Percentiles rank a stretch among this genome's conserved stretches.
Evolutionary conservation across 2,113 vertebrate species (phyloP).

Genomic region (Theropithecus gelada): DNA sequence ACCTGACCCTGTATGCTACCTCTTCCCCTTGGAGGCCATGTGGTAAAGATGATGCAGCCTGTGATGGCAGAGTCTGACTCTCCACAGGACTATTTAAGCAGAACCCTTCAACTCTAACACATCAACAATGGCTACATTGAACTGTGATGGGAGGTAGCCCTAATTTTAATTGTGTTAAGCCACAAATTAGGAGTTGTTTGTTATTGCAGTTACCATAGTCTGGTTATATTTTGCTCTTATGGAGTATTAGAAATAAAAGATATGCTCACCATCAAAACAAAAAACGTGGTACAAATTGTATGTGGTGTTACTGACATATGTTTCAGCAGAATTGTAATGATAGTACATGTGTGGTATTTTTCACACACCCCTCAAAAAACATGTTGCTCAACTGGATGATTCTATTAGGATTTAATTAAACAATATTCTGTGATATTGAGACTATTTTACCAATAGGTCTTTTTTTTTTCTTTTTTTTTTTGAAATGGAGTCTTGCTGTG

Average conservation of each 20-base stretch:
- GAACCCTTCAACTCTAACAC: background rate
- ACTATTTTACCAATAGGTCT: background rate
- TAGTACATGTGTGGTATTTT: background rate
- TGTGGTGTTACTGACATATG: too few species aligned
- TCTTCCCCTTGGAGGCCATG: background rate
- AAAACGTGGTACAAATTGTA: background rate
- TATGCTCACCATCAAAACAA: background rate
- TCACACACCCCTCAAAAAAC: background rate
- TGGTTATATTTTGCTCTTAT: background rate
- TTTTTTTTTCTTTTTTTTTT: background rate
- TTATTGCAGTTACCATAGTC: background rate
- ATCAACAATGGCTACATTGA: background rate
- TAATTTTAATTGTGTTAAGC: background rate
- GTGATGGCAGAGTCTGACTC: background rate
- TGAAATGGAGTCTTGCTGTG: too few species aligned
- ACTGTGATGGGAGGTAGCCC: background rate
- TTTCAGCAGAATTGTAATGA: background rate
- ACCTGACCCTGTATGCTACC: background rate
- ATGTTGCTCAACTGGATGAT: background rate
- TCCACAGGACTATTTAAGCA: background rate
- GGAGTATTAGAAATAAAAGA: background rate
- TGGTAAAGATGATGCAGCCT: background rate
- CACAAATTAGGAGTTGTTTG: too few species aligned
- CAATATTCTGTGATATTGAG: background rate
- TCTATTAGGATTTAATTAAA: background rate